phyloP scores from a whole-genome alignment of 2,113 vertebrate genomes.

The Notarius lentiginosus region DNA sequence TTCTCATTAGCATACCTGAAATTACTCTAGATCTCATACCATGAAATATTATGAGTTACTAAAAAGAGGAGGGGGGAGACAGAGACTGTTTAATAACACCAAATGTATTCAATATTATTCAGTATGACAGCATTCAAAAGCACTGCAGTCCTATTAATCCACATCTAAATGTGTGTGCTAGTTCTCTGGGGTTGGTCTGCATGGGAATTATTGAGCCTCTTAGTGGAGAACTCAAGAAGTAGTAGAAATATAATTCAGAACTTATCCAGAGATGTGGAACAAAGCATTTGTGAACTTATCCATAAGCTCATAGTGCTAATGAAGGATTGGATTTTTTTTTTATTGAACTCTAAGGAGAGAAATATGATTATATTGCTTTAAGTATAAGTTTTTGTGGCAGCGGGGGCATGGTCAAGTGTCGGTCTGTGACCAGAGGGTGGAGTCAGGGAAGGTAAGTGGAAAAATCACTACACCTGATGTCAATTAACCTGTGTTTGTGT shows the following conservation, averaged over 20 bases:
- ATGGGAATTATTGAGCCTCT: constrained; percentile 52
- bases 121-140: constrained; percentile 57
- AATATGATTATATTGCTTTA: constrained; percentile 2
- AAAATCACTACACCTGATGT: too few species aligned
- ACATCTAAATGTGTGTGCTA: constrained; percentile 62
- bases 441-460: too few species aligned
- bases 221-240: constrained; percentile 37
- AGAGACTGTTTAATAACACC: constrained; percentile 53
- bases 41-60: constrained; percentile 17
- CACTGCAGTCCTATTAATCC: constrained; percentile 59
- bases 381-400: not conserved
- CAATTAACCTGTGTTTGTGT: too few species aligned
- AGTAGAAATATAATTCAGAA: constrained; percentile 25
- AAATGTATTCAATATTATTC: constrained; percentile 56
- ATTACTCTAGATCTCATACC: constrained; percentile 34
- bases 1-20: constrained; percentile 41
- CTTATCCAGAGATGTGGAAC: constrained; percentile 2
- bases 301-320: constrained; percentile 1
- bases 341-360: not conserved
- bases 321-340: constrained; percentile 4
- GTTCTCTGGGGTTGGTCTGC: constrained; percentile 52
- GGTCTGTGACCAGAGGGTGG: too few species aligned
- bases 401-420: too few species aligned
- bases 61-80: not conserved
- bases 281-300: constrained; percentile 1